Evolutionary conservation across 2,113 vertebrate species (phyloP).

Genomic region (Nycticebus coucang): DNA sequence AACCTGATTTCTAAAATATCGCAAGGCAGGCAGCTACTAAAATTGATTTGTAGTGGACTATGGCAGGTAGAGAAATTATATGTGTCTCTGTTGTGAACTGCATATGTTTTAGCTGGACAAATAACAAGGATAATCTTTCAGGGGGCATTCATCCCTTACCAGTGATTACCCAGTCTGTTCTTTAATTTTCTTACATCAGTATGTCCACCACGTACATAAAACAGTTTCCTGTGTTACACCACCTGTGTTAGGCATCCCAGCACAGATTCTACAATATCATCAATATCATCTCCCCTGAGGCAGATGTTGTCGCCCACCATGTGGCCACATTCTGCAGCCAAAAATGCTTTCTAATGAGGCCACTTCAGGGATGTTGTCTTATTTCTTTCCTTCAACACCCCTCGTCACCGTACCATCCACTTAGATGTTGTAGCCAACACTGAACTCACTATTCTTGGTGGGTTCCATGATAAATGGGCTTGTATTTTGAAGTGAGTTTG

Average conservation of each 20-base stretch:
- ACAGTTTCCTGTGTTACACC: neutral
- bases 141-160: neutral
- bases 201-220: neutral
- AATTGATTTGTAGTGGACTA: neutral
- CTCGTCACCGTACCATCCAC: neutral
- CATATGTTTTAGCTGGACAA: neutral
- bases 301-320: rapidly evolving
- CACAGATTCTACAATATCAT: rapidly evolving
- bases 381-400: neutral
- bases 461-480: rapidly evolving
- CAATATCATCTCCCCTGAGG: rapidly evolving
- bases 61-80: neutral
- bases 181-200: neutral
- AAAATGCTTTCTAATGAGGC: neutral
- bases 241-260: neutral
- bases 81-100: neutral
- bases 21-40: neutral
- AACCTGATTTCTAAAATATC: neutral
- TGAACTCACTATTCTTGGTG: neutral
- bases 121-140: neutral
- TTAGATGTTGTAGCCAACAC: neutral
- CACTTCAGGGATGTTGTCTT: neutral
- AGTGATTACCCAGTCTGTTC: neutral
- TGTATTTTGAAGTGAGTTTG: neutral
- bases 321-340: rapidly evolving